Evolutionary conservation across 2,113 vertebrate genomes (phyloP), one percentile per base, ranked within the genome.

Genomic region (Spea multiplicata): DNA sequence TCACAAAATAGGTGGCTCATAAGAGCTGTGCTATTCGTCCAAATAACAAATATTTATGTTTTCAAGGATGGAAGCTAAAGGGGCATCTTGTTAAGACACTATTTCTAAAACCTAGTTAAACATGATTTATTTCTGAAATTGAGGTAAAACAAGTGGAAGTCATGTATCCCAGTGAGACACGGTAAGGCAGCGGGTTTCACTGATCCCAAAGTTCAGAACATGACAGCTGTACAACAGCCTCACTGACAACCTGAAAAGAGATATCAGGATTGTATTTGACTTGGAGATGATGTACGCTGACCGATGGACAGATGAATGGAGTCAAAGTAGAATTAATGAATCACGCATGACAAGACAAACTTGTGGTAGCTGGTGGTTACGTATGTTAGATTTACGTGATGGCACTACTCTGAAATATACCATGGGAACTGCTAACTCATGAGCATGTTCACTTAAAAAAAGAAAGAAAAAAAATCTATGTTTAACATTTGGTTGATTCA

Each of bases 291-390:
- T 65, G 76, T 66, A 48, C 50, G 49, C 47, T 14, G 68, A 67
- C 14, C 30, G 71, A 53, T 65, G 44, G 44, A 48, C 59, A 44
- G 46, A 53, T 71, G 13, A 65, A 59, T 3, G 59, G 66, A 76
- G 74, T 68, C 65, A 76, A 76, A 68, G 65, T 13, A 8, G 59
- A 72, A 53, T 66, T 69, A 69, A 69, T 64, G 48, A 52, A 48
- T 17, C 57, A 64, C 53, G 67, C 48, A 17, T 71, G 67, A 64
- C 76, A 71, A 44, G n/a, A 71, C 5, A 10, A 55, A 13, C 16
- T 47, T 46, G 48, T n/a, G 14, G 45, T 47, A 61, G 8, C 52
- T 49, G 76, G 46, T 62, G 12, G n/a, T 12, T 52, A 8, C 68
- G 14, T 30, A 6, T 64, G 61, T 67, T 67, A 76, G 4, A 76